Base-by-base conservation (phyloP, 1,140 invertebrate genomes). In the Sinonovacula constricta region DNA sequence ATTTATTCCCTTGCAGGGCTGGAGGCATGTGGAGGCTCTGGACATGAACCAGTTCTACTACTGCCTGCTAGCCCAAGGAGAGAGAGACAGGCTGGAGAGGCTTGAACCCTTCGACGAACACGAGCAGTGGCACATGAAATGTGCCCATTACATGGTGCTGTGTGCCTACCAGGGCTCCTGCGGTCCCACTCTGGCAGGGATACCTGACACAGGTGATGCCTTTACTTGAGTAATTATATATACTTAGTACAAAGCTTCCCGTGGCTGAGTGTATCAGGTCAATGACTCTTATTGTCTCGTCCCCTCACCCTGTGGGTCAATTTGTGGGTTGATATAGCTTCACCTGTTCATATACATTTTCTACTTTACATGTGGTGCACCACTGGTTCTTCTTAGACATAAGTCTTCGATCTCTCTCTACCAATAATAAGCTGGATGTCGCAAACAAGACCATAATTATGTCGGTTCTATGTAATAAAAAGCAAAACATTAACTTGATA, bases 21-120 rank as follows among this genome's bases (percentile, higher is more conserved):
- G 92, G 91, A 39, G 81, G 34, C 39, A 77, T 3, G 88, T 87
- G 81, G 74, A 80, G 67, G 81, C 83, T 3, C 59, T 88, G 31
- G 89, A 90, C 62, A 92, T 92, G 85, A 91, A 90, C 77, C 84
- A 92, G 66, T 90, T 92, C 39, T 93, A 90, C 62, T 69, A 79
- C 3, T 76, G 80, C 10, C 69, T 90, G 53, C 67, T 91, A 14
- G 22, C 83, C n/a, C 0, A 18, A 1, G 84, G 87, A 22, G 92
- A 93, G 79, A 84, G 86, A 63, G 31, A 77, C 12, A 77, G 88
- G 66, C 84, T 92, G 26, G 83, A 92, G 33, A 79, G 53, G 5
- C 76, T 93, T 24, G 93, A 93, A 84, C 85, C 90, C 1, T 93
- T 93, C 89, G 93, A 93, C 87, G 93, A 93, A 84, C 92, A 90